phyloP scores from a whole-genome alignment of 2,113 vertebrate genomes.

The Microcebus murinus region DNA sequence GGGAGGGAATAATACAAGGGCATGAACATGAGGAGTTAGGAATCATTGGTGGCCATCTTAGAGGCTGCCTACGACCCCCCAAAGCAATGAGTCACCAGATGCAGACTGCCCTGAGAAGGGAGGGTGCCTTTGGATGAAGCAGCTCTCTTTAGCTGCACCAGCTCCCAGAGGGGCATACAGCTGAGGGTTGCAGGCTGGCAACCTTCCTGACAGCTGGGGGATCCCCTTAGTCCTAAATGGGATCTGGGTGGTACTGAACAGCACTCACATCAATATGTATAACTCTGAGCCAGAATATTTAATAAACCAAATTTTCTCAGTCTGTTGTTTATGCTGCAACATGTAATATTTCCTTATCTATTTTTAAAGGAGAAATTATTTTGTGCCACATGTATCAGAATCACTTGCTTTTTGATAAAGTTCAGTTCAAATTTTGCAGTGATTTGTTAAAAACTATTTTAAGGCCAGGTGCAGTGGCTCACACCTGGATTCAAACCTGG shows the following conservation, averaged over 20 bases:
- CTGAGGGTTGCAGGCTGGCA: not conserved
- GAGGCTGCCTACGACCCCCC: not conserved
- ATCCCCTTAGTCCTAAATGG: not conserved
- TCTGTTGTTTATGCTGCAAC: not conserved
- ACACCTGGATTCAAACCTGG: not conserved
- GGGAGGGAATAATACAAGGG: not conserved
- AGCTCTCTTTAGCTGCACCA: not conserved
- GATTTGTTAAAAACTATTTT: not conserved
- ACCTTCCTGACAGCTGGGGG: not conserved
- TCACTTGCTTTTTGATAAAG: not conserved
- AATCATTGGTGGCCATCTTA: not conserved
- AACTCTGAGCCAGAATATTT: not conserved
- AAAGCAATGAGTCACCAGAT: not conserved
- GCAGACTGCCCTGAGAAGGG: not conserved
- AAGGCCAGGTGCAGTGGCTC: not conserved
- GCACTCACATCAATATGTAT: not conserved
- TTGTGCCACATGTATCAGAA: not conserved
- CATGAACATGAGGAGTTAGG: not conserved
- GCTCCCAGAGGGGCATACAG: not conserved
- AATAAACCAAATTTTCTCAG: not conserved
- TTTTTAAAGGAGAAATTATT: conserved; percentile 13
- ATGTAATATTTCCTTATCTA: not conserved
- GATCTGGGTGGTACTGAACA: not conserved
- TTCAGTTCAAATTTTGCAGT: not conserved
- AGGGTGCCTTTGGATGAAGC: not conserved